phyloP scores from a whole-genome alignment of 2,797 vertebrate genomes.

The Hydrocynus forskahlii region DNA sequence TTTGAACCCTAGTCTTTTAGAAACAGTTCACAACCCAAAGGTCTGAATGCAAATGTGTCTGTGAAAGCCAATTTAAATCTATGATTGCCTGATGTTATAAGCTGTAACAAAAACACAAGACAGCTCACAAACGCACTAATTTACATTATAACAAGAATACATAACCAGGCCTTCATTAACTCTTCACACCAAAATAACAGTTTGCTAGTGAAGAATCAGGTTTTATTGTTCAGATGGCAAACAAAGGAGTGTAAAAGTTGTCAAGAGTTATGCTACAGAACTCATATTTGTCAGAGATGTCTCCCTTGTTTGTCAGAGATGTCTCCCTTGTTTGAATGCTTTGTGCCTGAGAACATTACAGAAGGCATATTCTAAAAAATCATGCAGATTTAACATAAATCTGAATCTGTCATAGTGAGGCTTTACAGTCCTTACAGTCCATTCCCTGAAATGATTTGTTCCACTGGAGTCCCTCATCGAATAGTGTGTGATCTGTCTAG shows the following conservation, averaged over 20 bases:
- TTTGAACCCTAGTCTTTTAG: too few species aligned
- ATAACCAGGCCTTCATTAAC: slow-evolving; percentile 24
- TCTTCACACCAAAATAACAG: slow-evolving; percentile 32
- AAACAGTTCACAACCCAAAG: too few species aligned
- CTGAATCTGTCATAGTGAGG: neutral
- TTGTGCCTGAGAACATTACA: neutral
- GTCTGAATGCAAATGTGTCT: too few species aligned
- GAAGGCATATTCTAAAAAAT: neutral
- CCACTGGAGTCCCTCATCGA: neutral
- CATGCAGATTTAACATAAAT: neutral
- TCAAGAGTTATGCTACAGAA: slow-evolving; percentile 32
- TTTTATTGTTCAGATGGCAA: slow-evolving; percentile 32
- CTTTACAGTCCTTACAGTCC: neutral
- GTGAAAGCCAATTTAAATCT: too few species aligned
- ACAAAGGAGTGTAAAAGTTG: slow-evolving; percentile 39
- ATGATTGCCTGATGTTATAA: neutral
- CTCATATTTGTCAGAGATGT: slow-evolving; percentile 19
- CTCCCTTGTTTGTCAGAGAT: neutral
- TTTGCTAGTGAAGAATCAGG: slow-evolving; percentile 34
- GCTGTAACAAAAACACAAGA: neutral
- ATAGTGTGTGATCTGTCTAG: too few species aligned
- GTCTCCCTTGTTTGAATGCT: neutral
- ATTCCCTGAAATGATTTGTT: neutral
- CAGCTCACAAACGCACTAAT: neutral
- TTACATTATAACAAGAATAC: neutral